phyloP scores from a whole-genome alignment of 2,888 invertebrate genomes.

The Leucozona laternaria region DNA sequence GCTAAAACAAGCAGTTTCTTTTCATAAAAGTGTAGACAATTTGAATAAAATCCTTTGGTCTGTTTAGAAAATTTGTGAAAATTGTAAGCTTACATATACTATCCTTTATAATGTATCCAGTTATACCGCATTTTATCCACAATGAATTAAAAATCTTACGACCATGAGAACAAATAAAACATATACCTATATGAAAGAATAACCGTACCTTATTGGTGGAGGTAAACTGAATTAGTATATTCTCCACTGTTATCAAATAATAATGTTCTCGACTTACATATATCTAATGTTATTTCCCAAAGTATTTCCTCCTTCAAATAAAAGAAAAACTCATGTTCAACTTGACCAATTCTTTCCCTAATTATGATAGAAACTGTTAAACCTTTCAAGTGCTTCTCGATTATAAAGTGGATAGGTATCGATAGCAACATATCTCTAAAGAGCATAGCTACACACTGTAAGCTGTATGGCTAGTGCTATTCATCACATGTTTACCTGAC shows the following conservation, averaged over 20 bases:
- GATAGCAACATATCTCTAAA: slow-evolving; percentile 56
- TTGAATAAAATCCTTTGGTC: no score
- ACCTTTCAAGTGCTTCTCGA: slow-evolving; percentile 66
- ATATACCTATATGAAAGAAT: no score
- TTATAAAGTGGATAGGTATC: slow-evolving; percentile 47
- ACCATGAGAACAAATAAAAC: no score
- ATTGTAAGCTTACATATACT: no score
- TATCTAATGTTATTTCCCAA: background rate
- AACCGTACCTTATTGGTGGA: no score
- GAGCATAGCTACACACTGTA: slow-evolving; percentile 25
- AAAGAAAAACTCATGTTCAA: background rate
- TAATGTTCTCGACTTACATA: background rate
- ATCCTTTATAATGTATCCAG: no score
- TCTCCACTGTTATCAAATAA: background rate
- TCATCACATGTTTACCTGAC: slow-evolving; percentile 74
- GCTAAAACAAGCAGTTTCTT: no score
- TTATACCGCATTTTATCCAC: no score
- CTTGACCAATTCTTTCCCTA: slow-evolving; percentile 13
- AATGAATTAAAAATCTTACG: no score
- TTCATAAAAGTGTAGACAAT: no score
- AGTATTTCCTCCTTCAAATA: background rate
- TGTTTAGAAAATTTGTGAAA: no score
- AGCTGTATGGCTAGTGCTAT: slow-evolving; percentile 35
- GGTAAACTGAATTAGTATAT: no score
- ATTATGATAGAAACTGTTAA: slow-evolving; percentile 33